A percentile compares a stretch with the other conserved stretches of the same genome.
Evolutionary conservation across 2,113 vertebrate species (phyloP).

Genomic region (Crotalus helleri): DNA sequence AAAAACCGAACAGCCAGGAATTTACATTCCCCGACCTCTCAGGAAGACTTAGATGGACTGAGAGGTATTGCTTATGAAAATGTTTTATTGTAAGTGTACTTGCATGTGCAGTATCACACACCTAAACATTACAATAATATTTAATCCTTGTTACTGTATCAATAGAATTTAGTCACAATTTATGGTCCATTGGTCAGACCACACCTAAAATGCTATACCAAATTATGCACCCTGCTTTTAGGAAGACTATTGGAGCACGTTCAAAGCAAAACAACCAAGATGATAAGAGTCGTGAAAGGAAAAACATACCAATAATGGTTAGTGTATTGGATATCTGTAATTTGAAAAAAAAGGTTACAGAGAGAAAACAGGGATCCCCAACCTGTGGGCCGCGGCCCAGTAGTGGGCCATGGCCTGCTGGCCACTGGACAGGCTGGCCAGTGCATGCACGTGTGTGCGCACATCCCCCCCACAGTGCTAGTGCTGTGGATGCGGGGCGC

Average conservation of each 20-base stretch:
- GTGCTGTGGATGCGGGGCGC: too few relatives aligned
- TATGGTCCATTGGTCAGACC: not conserved
- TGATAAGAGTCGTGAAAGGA: not conserved
- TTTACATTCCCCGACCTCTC: not conserved
- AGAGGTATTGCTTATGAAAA: not conserved
- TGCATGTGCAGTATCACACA: not conserved
- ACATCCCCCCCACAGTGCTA: too few relatives aligned
- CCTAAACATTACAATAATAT: not conserved
- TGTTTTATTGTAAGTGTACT: not conserved
- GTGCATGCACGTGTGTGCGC: rapidly evolving
- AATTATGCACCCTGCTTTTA: not conserved
- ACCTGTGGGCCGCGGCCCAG: too few relatives aligned
- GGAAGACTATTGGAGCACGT: not conserved
- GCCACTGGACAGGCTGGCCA: too few relatives aligned
- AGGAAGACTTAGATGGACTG: not conserved
- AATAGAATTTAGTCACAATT: not conserved
- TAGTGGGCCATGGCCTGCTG: too few relatives aligned
- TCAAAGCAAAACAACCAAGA: not conserved
- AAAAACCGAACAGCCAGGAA: not conserved
- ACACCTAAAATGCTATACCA: not conserved
- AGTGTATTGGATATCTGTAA: not conserved
- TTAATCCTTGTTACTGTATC: not conserved
- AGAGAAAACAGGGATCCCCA: not conserved
- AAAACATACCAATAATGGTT: not conserved
- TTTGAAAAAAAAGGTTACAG: not conserved